Evolutionary conservation across 2,797 vertebrate species (phyloP).

Genomic region (Scleropages formosus): DNA sequence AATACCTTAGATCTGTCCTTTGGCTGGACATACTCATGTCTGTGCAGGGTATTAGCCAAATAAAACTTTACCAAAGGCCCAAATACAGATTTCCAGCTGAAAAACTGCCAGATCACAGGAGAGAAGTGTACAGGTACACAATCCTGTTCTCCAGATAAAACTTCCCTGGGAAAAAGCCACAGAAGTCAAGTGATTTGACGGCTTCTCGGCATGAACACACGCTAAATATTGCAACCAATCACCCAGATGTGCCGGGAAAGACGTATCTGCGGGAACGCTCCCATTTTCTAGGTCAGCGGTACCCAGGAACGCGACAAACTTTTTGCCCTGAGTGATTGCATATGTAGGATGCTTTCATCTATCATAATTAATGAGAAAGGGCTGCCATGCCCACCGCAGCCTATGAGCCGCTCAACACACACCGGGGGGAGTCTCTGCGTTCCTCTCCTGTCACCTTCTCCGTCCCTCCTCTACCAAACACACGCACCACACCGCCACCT

Average conservation of each 20-base stretch:
- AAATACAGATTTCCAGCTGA: not conserved
- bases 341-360: slow-evolving; percentile 39
- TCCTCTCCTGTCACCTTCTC: slow-evolving; percentile 14
- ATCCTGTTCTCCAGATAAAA: not conserved
- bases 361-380: slow-evolving; percentile 41
- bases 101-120: not conserved
- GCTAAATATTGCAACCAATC: not conserved
- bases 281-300: slow-evolving; percentile 38
- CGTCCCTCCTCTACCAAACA: not conserved
- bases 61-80: no score
- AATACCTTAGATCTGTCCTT: no score
- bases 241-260: not conserved
- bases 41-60: no score
- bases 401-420: slow-evolving; percentile 28
- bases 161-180: not conserved
- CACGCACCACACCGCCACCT: slow-evolving; percentile 4
- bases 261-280: not conserved
- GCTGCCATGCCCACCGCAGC: slow-evolving; percentile 24
- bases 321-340: slow-evolving; percentile 29
- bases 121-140: not conserved
- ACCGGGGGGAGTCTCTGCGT: slow-evolving; percentile 23
- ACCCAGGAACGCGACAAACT: slow-evolving; percentile 27
- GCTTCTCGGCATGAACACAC: slow-evolving; percentile 13
- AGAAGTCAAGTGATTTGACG: not conserved
- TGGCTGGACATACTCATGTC: no score